Evolutionary conservation across 2,797 vertebrate genomes (phyloP), one percentile per base, ranked within the genome.

Genomic region (Epinephelus awoara): DNA sequence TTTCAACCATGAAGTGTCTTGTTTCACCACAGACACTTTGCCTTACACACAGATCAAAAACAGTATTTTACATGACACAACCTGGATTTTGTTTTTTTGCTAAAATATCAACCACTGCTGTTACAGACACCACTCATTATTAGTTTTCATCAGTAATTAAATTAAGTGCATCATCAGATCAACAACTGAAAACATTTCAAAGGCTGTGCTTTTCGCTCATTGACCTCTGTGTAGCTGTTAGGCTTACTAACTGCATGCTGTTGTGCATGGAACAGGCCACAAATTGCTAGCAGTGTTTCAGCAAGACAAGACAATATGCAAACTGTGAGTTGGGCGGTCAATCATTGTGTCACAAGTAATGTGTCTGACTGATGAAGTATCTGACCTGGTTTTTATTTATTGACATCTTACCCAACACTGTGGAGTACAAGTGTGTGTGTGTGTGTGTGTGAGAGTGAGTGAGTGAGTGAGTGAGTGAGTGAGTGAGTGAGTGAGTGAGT

Each of bases 341-440:
- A 44, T 80, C 54, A 77, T n/a, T 25, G 11, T 47, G 75, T 79
- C 5, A 3, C 29, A 62, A 62, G 63, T 67, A 77, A 82, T 67
- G 56, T 40, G 54, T 29, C 63, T 73, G 63, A 62, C 62, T 74
- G 61, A 77, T 71, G 50, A 76, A 54, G 21, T 29, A 69, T 75
- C 18, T 55, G 52, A 67, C 44, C 10, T 61, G 67, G 62, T 13
- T 58, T 77, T 74, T 47, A 82, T 12, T 68, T 63, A 64, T 4
- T 61, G 25, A 67, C 25, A 38, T 38, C 40, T 57, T 57, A 18
- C 12, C 59, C 72, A 71, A 4, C 27, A 83, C 61, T 46, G 18
- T 55, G 49, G 15, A 75, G 64, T 19, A 21, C 15, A 71, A n/a
- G 50, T 34, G 19, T 70, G 42, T 59, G 15, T 46, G 55, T 11